Base-by-base conservation (phyloP, 1,140 invertebrate genomes). In the Drosophila dunni region DNA sequence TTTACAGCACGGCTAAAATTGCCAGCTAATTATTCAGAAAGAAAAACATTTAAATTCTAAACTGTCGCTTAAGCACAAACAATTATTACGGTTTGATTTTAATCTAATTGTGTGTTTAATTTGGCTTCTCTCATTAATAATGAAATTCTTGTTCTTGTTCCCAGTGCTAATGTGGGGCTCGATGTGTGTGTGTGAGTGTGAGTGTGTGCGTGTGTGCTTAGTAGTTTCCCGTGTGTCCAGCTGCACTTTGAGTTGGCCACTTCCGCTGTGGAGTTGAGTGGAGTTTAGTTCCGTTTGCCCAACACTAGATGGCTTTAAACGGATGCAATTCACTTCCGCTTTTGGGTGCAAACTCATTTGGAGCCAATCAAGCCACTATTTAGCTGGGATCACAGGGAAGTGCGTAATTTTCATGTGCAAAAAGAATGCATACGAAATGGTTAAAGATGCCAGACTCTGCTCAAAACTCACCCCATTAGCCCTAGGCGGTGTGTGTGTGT, bases 71-170 rank as follows among this genome's bases (percentile, higher is more conserved):
- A 81, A 82, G 65, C 65, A 75, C 66, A 45, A 40, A 29, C 83
- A 74, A 78, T 86, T 83, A 86, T 75, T 88, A 79, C 72, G 71
- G 84, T 74, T 88, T 79, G 69, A 54, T 54, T 17, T 38, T 86
- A 66, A 79, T 88, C 84, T 88, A 86, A 86, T 82, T 83, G 79
- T 38, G 33, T 67, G 42, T 66, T 86, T 88, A 86, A 86, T 86
- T 79, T 88, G 54, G 79, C 29, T 51, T 8, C 50, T 17, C 83
- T 79, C 84, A 86, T 86, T 86, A 86, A 88, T 86, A 74, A 88
- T 79, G 82, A 69, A 29, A 29, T 29, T 29, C 24, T 29, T 29
- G 24, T 29, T 29, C 24, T 71, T 71, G 63, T 29, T 46, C 44
- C 40, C 56, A 46, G 68, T 45, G 53, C 44, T 62, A 78, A 70